Conservation (phyloP, 2,113 vertebrate species). For the Dermatemys mawii region DNA sequence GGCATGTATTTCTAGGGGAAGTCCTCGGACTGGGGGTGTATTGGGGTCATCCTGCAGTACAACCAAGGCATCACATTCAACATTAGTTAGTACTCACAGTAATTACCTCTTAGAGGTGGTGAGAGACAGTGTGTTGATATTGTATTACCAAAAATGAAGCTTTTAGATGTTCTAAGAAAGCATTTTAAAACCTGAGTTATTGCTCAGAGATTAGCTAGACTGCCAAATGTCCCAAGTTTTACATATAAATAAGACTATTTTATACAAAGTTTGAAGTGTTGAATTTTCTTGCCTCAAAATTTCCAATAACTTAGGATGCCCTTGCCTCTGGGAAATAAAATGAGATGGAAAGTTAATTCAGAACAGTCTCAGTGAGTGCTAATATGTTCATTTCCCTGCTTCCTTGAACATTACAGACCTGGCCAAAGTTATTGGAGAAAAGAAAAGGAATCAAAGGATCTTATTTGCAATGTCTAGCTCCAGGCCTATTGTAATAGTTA, state of each 20-base stretch:
- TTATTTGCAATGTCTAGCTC: background rate
- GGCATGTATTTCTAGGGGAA: too few relatives aligned
- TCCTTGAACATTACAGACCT: slow-evolving; percentile 2
- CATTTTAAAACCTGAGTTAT: slow-evolving; percentile 71
- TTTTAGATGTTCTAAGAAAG: slow-evolving; percentile 72
- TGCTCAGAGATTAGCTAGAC: slow-evolving; percentile 68
- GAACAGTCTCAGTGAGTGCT: slow-evolving; percentile 40
- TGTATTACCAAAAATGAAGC: slow-evolving; percentile 74
- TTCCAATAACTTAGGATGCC: slow-evolving; percentile 33
- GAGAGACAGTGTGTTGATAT: slow-evolving; percentile 75
- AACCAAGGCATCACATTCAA: slow-evolving; percentile 14
- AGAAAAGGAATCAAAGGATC: slow-evolving; percentile 34
- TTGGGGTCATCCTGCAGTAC: too few relatives aligned
- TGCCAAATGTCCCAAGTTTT: slow-evolving; percentile 57
- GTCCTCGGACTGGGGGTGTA: too few relatives aligned
- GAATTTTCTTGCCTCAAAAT: slow-evolving; percentile 65
- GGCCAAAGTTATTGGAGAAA: slow-evolving; percentile 13
- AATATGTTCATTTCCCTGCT: slow-evolving; percentile 35
- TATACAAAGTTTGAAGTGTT: slow-evolving; percentile 46
- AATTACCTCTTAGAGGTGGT: slow-evolving; percentile 74
- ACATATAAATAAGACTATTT: slow-evolving; percentile 51
- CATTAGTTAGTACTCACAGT: slow-evolving; percentile 68
- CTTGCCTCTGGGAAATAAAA: slow-evolving; percentile 55
- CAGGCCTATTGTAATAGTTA: background rate
- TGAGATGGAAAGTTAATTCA: slow-evolving; percentile 50